Percentiles rank a stretch among this genome's conserved stretches.
These are phyloP conservation scores for Aradus depressus DNA, from an alignment of 2,888 invertebrate genomes.

Conservation along the genomic window DNA sequence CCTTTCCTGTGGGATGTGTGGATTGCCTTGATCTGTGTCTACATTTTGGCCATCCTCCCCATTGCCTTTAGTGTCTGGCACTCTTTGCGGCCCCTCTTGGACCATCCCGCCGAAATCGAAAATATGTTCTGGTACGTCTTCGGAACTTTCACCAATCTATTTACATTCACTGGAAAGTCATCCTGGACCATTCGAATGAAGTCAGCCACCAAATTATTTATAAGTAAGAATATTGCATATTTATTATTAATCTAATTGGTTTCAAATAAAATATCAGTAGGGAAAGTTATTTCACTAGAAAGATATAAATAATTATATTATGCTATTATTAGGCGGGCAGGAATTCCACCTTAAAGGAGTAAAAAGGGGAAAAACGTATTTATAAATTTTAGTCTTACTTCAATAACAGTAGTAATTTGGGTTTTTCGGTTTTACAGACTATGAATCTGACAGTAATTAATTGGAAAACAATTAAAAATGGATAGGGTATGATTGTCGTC, in stretches of 20 bases:
- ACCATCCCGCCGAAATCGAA: constrained; percentile 60
- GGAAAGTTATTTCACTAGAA: too few relatives aligned
- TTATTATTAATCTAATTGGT: neutral
- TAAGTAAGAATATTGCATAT: constrained; percentile 45
- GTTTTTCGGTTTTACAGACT: too few relatives aligned
- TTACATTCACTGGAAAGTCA: constrained; percentile 50
- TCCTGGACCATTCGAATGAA: constrained; percentile 61
- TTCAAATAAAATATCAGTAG: too few relatives aligned
- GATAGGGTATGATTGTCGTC: too few relatives aligned
- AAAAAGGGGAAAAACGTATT: too few relatives aligned
- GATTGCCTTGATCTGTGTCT: constrained; percentile 57
- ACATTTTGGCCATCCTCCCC: constrained; percentile 62
- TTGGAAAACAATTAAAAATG: too few relatives aligned
- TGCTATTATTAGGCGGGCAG: too few relatives aligned
- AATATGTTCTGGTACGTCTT: constrained; percentile 84
- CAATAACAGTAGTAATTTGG: too few relatives aligned
- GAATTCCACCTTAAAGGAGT: too few relatives aligned
- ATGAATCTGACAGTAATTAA: too few relatives aligned
- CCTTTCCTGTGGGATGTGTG: constrained; percentile 75
- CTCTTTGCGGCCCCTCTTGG: constrained; percentile 51
- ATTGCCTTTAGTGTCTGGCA: constrained; percentile 61
- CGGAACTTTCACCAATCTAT: constrained; percentile 72
- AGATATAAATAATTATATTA: too few relatives aligned
- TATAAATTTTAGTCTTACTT: too few relatives aligned
- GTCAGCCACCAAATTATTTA: constrained; percentile 55